Percentiles rank a stretch among this genome's conserved stretches.
These are phyloP conservation scores for Eretmochelys imbricata DNA, from an alignment of 2,113 vertebrate species.

Conservation along the genomic window DNA sequence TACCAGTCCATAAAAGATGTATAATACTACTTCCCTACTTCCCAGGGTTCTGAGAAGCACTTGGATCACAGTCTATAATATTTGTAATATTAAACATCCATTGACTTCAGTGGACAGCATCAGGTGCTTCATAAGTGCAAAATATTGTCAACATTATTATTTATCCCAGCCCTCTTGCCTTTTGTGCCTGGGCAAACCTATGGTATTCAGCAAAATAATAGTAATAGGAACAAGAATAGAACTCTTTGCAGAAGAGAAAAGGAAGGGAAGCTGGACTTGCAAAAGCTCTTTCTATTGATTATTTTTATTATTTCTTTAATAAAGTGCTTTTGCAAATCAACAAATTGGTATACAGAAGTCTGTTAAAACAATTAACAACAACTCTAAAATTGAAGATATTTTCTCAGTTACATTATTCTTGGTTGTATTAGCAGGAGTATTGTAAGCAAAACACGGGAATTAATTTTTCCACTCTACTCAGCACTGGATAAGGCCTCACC, in stretches of 20 bases:
- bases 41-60: neutral
- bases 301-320: neutral
- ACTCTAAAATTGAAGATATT: neutral
- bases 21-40: neutral
- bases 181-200: neutral
- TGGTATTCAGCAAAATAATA: fast-evolving
- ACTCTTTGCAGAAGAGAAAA: neutral
- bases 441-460: neutral
- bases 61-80: neutral
- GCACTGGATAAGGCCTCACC: neutral
- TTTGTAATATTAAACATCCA: neutral
- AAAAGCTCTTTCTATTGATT: neutral
- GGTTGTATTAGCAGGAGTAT: neutral
- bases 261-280: neutral
- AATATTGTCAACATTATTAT: neutral
- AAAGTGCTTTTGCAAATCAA: neutral
- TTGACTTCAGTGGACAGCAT: neutral
- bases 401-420: neutral
- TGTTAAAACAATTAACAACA: neutral
- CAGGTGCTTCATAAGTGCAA: neutral
- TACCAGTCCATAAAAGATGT: neutral
- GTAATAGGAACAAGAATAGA: neutral
- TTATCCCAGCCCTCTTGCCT: neutral
- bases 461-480: neutral
- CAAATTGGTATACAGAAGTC: neutral